phyloP scores from a whole-genome alignment of 2,888 invertebrate species.

The Drosophila mimetica region DNA sequence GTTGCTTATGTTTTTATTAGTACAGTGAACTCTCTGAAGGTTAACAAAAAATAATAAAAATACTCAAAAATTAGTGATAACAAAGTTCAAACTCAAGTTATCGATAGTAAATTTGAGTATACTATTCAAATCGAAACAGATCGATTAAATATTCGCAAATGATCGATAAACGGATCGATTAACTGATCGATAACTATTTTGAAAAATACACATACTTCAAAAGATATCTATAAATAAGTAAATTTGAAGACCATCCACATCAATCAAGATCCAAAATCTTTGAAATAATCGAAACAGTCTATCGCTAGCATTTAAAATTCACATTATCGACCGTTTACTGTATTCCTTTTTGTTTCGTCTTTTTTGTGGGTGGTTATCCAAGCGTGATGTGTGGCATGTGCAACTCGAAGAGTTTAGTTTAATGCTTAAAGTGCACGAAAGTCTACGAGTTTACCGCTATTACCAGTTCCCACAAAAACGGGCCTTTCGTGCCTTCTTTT shows the following conservation, averaged over 20 bases:
- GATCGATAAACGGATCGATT: too few species aligned
- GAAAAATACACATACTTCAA: too few species aligned
- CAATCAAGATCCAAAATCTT: background rate
- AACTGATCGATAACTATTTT: too few species aligned
- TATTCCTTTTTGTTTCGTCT: background rate
- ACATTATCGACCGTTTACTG: background rate
- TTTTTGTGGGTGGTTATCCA: conserved; percentile 29
- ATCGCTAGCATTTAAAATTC: background rate
- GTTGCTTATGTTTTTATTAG: conserved; percentile 5
- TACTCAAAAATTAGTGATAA: too few species aligned
- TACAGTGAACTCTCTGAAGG: conserved; percentile 6
- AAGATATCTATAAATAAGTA: too few species aligned
- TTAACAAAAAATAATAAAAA: too few species aligned
- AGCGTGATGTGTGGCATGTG: conserved; percentile 48
- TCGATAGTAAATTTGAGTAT: too few species aligned
- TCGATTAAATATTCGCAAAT: too few species aligned
- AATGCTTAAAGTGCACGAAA: conserved; percentile 41
- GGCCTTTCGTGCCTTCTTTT: conserved; percentile 8
- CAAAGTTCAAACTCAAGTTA: too few species aligned
- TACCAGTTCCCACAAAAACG: conserved; percentile 29
- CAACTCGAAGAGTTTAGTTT: conserved; percentile 37
- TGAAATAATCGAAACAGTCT: background rate
- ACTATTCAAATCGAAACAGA: too few species aligned
- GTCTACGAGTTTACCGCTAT: conserved; percentile 40
- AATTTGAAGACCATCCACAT: too few species aligned